Conservation (phyloP, 2,888 invertebrate species). For the Hirtodrosophila histrioides region DNA sequence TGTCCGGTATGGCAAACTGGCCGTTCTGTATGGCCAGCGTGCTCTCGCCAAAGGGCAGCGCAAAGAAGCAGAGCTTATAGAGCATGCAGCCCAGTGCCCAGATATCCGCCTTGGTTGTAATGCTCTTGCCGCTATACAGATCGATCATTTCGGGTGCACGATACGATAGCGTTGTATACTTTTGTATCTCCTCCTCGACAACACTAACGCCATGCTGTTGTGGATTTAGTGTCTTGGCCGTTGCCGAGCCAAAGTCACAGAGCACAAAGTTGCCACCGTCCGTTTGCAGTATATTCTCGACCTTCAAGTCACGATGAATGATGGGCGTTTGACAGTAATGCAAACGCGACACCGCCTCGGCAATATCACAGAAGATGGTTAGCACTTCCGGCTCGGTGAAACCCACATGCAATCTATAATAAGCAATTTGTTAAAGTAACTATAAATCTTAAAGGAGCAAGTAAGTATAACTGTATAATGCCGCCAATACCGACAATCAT, state of each 20-base stretch:
- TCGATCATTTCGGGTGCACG: slow-evolving; percentile 97
- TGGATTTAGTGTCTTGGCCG: slow-evolving; percentile 91
- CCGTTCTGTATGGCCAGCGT: slow-evolving; percentile 96
- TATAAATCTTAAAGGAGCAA: too few relatives aligned
- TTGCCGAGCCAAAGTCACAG: slow-evolving; percentile 97
- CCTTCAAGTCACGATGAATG: slow-evolving; percentile 96
- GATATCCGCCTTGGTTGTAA: slow-evolving; percentile 94
- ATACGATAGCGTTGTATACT: slow-evolving; percentile 95
- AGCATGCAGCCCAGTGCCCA: slow-evolving; percentile 96
- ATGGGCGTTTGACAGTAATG: slow-evolving; percentile 97
- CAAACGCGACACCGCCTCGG: slow-evolving; percentile 94
- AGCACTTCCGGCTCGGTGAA: slow-evolving; percentile 91
- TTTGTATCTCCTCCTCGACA: slow-evolving; percentile 93
- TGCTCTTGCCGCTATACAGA: slow-evolving; percentile 92
- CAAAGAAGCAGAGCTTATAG: slow-evolving; percentile 95
- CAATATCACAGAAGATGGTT: slow-evolving; percentile 95
- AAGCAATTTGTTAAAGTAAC: slow-evolving; percentile 1
- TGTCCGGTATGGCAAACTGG: slow-evolving; percentile 93
- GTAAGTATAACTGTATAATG: too few relatives aligned
- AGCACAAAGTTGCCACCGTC: slow-evolving; percentile 93
- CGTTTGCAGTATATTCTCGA: slow-evolving; percentile 94
- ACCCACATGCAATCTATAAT: slow-evolving; percentile 87
- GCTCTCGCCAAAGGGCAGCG: slow-evolving; percentile 95
- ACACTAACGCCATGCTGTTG: slow-evolving; percentile 87
- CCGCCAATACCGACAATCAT: too few relatives aligned